Evolutionary conservation across 2,797 vertebrate genomes (phyloP).

Genomic region (Galagoides demidoff): DNA sequence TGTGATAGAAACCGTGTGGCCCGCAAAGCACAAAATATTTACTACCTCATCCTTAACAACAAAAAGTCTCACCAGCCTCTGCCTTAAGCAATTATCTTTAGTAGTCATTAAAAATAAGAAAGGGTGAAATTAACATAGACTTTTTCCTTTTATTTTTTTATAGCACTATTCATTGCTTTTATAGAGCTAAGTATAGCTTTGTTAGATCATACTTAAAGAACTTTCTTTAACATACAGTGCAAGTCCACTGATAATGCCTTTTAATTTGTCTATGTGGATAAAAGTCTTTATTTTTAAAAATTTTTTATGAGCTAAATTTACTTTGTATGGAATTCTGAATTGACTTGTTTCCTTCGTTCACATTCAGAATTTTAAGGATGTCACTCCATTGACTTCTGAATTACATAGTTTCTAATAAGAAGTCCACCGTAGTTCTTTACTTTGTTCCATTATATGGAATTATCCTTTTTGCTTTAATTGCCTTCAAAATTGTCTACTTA

Average conservation of each 20-base stretch:
- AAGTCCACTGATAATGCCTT: background rate
- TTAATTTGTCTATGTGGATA: slow-evolving; percentile 29
- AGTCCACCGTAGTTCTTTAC: background rate
- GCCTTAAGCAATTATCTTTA: background rate
- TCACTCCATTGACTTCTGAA: background rate
- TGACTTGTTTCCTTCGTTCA: background rate
- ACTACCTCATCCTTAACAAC: background rate
- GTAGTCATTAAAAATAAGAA: background rate
- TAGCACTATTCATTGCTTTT: background rate
- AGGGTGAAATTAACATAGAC: background rate
- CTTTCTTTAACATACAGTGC: background rate
- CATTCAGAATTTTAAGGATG: background rate
- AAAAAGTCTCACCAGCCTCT: background rate
- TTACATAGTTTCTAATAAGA: background rate
- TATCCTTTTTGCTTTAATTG: background rate
- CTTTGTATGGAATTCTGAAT: background rate
- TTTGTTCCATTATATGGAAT: background rate
- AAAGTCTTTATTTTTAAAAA: background rate
- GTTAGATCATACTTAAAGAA: background rate
- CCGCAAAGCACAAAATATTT: background rate
- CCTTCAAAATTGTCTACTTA: background rate
- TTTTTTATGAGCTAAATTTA: slow-evolving; percentile 16
- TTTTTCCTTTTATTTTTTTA: background rate
- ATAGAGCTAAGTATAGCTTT: background rate
- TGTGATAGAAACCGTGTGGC: background rate